phyloP scores from a whole-genome alignment of 2,113 vertebrate species.

The Oceanodroma tethys region DNA sequence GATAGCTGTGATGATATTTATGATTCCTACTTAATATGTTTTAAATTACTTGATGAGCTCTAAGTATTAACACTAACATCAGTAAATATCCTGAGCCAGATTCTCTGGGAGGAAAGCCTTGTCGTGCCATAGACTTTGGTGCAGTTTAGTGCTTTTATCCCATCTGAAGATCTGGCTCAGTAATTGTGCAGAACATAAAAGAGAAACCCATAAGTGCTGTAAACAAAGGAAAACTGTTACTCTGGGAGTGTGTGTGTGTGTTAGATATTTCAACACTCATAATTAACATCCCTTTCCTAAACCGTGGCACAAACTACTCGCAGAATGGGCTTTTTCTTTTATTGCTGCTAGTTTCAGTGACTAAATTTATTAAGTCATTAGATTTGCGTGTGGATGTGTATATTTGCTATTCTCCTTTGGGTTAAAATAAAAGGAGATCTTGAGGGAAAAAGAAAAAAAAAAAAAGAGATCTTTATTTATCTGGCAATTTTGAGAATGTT shows the following conservation, averaged over 20 bases:
- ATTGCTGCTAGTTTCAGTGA: constrained; percentile 28
- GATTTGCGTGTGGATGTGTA: background rate
- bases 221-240: constrained; percentile 51
- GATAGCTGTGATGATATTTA: background rate
- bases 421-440: background rate
- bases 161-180: constrained; percentile 4
- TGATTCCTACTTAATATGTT: constrained; percentile 2
- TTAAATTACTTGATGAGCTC: background rate
- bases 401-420: constrained; percentile 18
- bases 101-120: background rate
- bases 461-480: background rate
- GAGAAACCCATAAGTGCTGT: constrained; percentile 37
- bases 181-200: constrained; percentile 31
- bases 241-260: constrained; percentile 9
- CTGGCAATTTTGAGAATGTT: background rate
- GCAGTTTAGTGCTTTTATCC: background rate
- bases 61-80: background rate
- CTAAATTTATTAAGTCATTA: constrained; percentile 56
- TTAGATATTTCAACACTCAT: constrained; percentile 22
- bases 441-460: background rate
- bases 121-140: background rate
- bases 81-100: background rate
- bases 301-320: constrained; percentile 5
- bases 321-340: constrained; percentile 37
- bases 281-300: constrained; percentile 55